Percentiles rank a stretch among this genome's conserved stretches.
Conservation (phyloP, 2,888 invertebrate species). For the Andricus quercusramuli region DNA sequence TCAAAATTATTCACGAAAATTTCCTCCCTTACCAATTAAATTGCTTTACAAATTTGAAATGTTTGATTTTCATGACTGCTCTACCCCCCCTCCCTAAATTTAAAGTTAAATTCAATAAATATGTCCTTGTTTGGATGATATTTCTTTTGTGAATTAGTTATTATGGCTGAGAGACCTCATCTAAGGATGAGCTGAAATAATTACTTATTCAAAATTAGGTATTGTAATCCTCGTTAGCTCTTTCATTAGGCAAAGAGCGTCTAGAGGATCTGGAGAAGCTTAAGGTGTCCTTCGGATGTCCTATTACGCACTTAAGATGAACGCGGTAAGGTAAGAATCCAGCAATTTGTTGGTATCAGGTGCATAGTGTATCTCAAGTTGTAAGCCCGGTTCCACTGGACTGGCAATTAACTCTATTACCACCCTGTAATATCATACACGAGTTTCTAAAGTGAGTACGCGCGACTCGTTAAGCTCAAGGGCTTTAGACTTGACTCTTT, state of each 20-base stretch:
- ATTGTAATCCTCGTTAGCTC: constrained; percentile 14
- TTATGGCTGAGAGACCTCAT: background rate
- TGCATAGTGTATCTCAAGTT: constrained; percentile 75
- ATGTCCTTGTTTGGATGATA: too few relatives aligned
- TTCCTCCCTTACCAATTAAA: background rate
- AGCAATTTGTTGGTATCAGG: constrained; percentile 78
- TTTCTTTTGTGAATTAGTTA: too few relatives aligned
- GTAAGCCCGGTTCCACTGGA: constrained; percentile 74
- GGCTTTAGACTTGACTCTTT: constrained; percentile 67
- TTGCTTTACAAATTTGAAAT: background rate
- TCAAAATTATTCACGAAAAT: constrained; percentile 12
- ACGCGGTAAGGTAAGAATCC: constrained; percentile 67
- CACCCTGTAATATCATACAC: constrained; percentile 75
- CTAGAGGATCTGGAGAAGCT: constrained; percentile 29
- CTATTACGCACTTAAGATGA: constrained; percentile 54
- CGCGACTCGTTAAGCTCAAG: constrained; percentile 74
- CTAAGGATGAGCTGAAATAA: background rate
- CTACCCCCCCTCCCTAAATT: too few relatives aligned
- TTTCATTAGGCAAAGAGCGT: constrained; percentile 35
- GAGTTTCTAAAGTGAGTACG: constrained; percentile 65
- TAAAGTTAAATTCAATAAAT: too few relatives aligned
- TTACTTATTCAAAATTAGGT: constrained; percentile 18
- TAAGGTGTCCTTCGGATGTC: constrained; percentile 33
- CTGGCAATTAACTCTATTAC: constrained; percentile 78
- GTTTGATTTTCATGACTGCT: too few relatives aligned